A percentile compares a stretch with the other conserved stretches of the same genome.
Conservation (phyloP, 2,797 vertebrate species). For the Falco columbarius region DNA sequence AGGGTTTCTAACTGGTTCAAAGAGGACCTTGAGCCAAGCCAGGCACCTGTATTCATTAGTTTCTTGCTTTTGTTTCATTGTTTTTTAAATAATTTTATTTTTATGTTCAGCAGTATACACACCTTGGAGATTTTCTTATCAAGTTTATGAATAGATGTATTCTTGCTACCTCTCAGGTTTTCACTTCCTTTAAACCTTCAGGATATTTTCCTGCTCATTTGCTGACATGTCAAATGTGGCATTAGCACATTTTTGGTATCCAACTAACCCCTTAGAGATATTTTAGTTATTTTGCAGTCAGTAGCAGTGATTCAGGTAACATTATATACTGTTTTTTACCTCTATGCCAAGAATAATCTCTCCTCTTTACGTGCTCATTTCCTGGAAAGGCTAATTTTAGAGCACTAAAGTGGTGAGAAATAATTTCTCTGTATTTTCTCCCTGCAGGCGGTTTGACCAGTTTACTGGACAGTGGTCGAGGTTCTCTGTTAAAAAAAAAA, state of each 20-base stretch:
- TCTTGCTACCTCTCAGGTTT: constrained; percentile 6
- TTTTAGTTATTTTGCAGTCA: constrained; percentile 2
- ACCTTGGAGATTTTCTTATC: constrained; percentile 53
- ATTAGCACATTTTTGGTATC: not conserved
- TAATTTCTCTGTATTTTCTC: not conserved
- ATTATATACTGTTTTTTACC: not conserved
- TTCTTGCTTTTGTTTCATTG: constrained; percentile 21
- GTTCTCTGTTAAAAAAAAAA: not conserved
- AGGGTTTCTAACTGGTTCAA: constrained; percentile 34
- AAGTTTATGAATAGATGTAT: not conserved
- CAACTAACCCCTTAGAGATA: not conserved
- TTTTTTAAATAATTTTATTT: not conserved
- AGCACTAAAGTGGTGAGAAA: not conserved
- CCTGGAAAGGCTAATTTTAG: constrained; percentile 15
- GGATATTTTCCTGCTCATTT: constrained; percentile 54
- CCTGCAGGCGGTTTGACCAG: not conserved
- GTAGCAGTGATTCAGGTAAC: constrained; percentile 5
- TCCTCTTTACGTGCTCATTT: not conserved
- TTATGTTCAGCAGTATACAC: constrained; percentile 40
- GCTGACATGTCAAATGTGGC: constrained; percentile 9
- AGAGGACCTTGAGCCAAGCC: constrained; percentile 26
- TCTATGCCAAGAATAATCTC: not conserved
- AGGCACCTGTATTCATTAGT: constrained; percentile 42
- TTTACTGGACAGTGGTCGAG: constrained; percentile 1
- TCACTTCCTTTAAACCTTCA: constrained; percentile 43